Evolutionary conservation across 2,113 vertebrate genomes (phyloP).

Genomic region (Madoqua kirkii): DNA sequence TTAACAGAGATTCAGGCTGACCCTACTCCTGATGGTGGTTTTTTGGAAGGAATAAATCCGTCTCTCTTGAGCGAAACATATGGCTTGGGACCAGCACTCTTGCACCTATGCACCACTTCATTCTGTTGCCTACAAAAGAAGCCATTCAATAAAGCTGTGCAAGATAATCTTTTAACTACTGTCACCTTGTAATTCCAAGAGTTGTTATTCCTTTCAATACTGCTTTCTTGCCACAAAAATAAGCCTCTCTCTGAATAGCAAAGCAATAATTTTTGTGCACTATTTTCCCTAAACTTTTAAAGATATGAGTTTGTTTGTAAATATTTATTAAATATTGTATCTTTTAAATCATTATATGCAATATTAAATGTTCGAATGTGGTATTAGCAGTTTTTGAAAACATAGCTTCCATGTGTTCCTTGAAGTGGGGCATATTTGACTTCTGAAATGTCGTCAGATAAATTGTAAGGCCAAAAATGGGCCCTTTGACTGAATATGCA

Average conservation of each 20-base stretch:
- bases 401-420: slow-evolving; percentile 57
- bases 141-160: not conserved
- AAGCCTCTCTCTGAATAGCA: not conserved
- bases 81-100: not conserved
- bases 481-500: slow-evolving; percentile 56
- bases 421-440: slow-evolving; percentile 59
- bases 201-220: not conserved
- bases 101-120: not conserved
- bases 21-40: not conserved
- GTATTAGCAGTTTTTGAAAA: slow-evolving; percentile 67
- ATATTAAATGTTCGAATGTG: slow-evolving; percentile 52
- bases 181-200: not conserved
- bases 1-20: not conserved
- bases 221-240: slow-evolving; percentile 47
- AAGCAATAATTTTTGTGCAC: slow-evolving; percentile 58
- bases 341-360: slow-evolving; percentile 42
- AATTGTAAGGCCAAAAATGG: slow-evolving; percentile 41
- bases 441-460: slow-evolving; percentile 54
- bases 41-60: not conserved
- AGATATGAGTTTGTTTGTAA: slow-evolving; percentile 40
- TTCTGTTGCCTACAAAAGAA: slow-evolving; percentile 1
- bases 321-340: slow-evolving; percentile 59
- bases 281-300: slow-evolving; percentile 33
- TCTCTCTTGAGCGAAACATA: slow-evolving; percentile 4
- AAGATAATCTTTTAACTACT: not conserved